A percentile compares a stretch with the other conserved stretches of the same genome.
These are phyloP conservation scores for Lamellibrachia columna DNA, from an alignment of 2,888 invertebrate genomes.

Conservation along the genomic window DNA sequence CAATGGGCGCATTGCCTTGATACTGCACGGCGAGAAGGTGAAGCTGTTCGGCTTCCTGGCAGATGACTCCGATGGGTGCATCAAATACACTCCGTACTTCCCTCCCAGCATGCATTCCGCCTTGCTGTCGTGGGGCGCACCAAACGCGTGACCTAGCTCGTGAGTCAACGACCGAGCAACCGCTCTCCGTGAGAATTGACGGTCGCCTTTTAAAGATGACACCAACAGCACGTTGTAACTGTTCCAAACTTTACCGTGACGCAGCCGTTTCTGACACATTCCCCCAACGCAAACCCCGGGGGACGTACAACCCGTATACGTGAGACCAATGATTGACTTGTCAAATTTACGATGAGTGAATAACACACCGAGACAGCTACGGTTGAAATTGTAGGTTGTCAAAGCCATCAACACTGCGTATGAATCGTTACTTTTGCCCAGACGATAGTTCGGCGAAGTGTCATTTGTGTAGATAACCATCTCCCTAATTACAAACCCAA, in stretches of 20 bases:
- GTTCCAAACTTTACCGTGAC: not conserved
- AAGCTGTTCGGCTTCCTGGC: conserved; percentile 13
- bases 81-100: conserved; percentile 17
- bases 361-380: conserved; percentile 14
- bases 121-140: not conserved
- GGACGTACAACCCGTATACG: not conserved
- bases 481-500: conserved; percentile 16
- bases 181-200: not conserved
- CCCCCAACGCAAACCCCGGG: not conserved
- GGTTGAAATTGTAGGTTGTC: not conserved
- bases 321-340: not conserved
- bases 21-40: conserved; percentile 22
- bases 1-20: not conserved
- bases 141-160: conserved; percentile 22
- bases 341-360: not conserved
- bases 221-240: not conserved
- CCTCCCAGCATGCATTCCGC: not conserved
- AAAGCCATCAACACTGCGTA: not conserved
- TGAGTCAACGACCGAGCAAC: conserved; percentile 13
- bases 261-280: not conserved
- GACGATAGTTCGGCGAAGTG: not conserved
- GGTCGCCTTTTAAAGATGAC: not conserved
- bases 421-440: not conserved
- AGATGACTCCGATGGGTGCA: not conserved
- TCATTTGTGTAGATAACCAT: conserved; percentile 14